Evolutionary conservation across 2,797 vertebrate genomes (phyloP), one percentile per base, ranked within the genome.

Genomic region (Distichodus sexfasciatus): DNA sequence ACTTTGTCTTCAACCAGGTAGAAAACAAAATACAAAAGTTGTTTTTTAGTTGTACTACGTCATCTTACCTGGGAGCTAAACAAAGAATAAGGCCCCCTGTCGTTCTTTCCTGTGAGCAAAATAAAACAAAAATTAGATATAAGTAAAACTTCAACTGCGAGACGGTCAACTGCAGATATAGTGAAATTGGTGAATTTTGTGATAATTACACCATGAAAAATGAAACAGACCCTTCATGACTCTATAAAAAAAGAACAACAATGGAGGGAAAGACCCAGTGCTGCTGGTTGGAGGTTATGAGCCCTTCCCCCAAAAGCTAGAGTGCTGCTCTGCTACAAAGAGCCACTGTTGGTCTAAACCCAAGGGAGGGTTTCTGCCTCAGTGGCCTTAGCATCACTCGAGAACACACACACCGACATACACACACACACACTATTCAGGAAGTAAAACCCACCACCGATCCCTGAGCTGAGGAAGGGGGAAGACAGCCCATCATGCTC

Each of bases 391-490:
- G 82, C 84, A 85, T 80, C 84, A 81, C 83, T 46, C 26, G 47
- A 83, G 80, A 81, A 78, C 79, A 81, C 82, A 84, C 64, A 79
- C 54, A 40, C 53, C 46, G 72, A 41, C 66, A 66, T 41, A 40
- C 36, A 11, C 41, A 50, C 36, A 47, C 53, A 26, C 35, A 59
- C 72, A 70, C 40, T 23, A 61, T 78, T 67, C 79, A 83, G 51
- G 66, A 78, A 72, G 66, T 70, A 82, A 69, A 68, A 78, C 80
- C 40, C 71, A 97, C 96, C 96, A 81, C 93, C 88, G 1, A 99
- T 93, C 63, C 94, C 95, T 2, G 95, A 90, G 76, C 92, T 93
- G 84, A 98, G 93, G 85, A 98, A 99, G 0, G 95, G 85, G 1
- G 96, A 92, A 75, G 94, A 90, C 69, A 96, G 85, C 47, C 93